Conservation (phyloP, 2,113 vertebrate genomes). For the Hypanus sabinus region DNA sequence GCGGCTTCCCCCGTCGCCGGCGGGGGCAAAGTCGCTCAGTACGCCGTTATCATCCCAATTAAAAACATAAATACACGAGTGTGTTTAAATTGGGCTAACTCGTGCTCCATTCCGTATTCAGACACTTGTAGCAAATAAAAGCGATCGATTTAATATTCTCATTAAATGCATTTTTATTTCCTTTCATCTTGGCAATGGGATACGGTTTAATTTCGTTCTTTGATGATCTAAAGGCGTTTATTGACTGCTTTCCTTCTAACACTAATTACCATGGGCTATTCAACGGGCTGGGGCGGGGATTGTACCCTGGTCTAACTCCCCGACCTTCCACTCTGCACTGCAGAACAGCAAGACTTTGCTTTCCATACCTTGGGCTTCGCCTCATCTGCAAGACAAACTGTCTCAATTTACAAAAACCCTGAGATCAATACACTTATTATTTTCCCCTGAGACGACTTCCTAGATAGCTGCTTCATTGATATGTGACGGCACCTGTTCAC, state of each 20-base stretch:
- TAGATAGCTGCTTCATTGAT: not conserved
- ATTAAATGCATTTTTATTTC: not conserved
- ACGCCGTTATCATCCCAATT: not conserved
- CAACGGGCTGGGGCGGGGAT: not conserved
- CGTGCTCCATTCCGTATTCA: not conserved
- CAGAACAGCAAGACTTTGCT: not conserved
- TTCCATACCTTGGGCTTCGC: not conserved
- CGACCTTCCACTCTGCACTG: slow-evolving; percentile 8
- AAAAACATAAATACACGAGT: not conserved
- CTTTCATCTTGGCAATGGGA: not conserved
- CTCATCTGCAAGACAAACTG: not conserved
- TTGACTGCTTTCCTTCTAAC: not conserved
- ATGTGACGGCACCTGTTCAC: not conserved
- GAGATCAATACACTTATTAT: not conserved
- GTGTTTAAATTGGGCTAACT: not conserved
- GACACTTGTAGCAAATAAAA: not conserved
- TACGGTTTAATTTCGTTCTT: not conserved
- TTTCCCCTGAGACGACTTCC: not conserved
- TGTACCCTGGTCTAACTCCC: not conserved
- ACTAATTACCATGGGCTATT: not conserved
- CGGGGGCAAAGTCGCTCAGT: not conserved
- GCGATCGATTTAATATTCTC: not conserved
- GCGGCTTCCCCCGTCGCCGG: too few species aligned
- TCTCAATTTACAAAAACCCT: not conserved
- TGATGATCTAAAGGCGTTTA: not conserved